These are phyloP conservation scores for Neoascia interrupta DNA, from an alignment of 2,888 invertebrate species.

Conservation along the genomic window DNA sequence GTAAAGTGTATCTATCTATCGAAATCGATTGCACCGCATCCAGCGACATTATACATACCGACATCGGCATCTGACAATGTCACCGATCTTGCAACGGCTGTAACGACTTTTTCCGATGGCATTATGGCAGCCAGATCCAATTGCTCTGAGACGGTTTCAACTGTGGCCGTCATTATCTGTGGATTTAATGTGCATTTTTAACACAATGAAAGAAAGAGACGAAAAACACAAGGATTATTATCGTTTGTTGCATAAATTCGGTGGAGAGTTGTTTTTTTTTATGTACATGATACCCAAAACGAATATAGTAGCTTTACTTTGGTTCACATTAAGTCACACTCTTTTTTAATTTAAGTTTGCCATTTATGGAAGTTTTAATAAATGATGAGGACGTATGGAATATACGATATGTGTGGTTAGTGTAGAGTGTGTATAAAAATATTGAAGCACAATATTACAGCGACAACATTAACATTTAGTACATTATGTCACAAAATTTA, in stretches of 20 bases:
- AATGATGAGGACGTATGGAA: neutral
- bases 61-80: conserved; percentile 94
- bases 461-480: conserved; percentile 48
- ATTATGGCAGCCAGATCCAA: conserved; percentile 93
- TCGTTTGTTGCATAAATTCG: conserved; percentile 55
- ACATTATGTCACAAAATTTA: conserved; percentile 30
- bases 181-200: conserved; percentile 70
- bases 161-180: conserved; percentile 97
- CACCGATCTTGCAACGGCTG: conserved; percentile 91
- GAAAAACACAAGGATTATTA: conserved; percentile 60
- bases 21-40: conserved; percentile 36
- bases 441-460: conserved; percentile 53
- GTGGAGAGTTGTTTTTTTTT: too few species aligned
- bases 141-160: conserved; percentile 95
- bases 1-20: conserved; percentile 5
- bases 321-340: conserved; percentile 63
- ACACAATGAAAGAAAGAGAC: conserved; percentile 50
- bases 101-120: conserved; percentile 87
- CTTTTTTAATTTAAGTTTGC: conserved; percentile 53
- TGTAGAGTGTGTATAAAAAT: conserved; percentile 2
- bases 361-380: conserved; percentile 46
- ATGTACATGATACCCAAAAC: conserved; percentile 46
- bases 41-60: conserved; percentile 81
- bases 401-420: neutral
- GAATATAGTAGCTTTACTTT: conserved; percentile 58